A percentile compares a stretch with the other conserved stretches of the same genome.
Evolutionary conservation across 2,113 vertebrate species (phyloP).

Genomic region (Nyctibius bracteatus): DNA sequence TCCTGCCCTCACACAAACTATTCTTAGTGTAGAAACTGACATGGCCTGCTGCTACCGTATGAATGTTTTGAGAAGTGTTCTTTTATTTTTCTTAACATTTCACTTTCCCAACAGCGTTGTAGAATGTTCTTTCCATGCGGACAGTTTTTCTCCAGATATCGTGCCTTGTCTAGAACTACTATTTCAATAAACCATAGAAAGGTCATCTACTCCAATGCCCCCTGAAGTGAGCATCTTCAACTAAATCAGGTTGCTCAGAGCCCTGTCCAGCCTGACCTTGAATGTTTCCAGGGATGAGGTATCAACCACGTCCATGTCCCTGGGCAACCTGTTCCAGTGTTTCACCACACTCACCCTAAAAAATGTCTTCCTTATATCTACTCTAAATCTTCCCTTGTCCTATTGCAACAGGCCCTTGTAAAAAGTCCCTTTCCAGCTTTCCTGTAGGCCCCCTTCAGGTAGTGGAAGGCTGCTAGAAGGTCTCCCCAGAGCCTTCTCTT

Average conservation of each 20-base stretch:
- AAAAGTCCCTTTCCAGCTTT: neutral
- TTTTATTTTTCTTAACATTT: neutral
- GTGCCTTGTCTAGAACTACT: neutral
- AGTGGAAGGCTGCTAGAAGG: no score
- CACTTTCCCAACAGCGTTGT: neutral
- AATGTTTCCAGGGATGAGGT: neutral
- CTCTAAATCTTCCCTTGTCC: neutral
- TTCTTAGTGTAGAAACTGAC: neutral
- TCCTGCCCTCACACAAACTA: neutral
- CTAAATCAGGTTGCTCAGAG: neutral
- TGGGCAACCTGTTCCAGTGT: neutral
- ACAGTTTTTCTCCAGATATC: neutral
- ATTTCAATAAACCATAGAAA: neutral
- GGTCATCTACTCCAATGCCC: neutral
- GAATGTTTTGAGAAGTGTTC: neutral
- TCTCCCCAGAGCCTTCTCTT: no score
- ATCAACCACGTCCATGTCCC: no score
- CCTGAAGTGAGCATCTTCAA: neutral
- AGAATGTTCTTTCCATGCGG: neutral
- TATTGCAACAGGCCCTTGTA: fast-evolving
- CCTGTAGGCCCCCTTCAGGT: no score
- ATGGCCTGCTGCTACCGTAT: neutral
- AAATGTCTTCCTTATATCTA: no score
- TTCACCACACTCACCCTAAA: neutral
- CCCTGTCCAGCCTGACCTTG: neutral